A percentile compares a stretch with the other conserved stretches of the same genome.
Conservation (phyloP, 2,797 vertebrate species). For the Argya squamiceps region DNA sequence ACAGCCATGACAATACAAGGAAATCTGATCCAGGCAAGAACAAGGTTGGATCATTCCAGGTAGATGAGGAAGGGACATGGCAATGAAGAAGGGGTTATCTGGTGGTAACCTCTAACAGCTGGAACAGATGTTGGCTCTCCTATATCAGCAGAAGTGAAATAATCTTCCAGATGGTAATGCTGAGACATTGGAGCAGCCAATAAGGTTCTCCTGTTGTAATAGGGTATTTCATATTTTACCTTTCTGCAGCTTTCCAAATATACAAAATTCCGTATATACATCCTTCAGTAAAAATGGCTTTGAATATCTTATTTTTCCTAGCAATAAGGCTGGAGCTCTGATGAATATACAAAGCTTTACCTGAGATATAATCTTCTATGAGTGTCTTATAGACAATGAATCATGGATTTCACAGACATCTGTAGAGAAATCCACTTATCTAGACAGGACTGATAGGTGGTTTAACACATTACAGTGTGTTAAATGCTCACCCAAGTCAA, state of each 20-base stretch:
- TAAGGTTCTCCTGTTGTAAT: background rate
- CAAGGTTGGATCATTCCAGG: background rate
- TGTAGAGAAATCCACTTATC: background rate
- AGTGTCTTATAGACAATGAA: background rate
- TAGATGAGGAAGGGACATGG: background rate
- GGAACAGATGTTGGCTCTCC: background rate
- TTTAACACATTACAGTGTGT: background rate
- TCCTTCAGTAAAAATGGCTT: background rate
- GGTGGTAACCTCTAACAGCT: background rate
- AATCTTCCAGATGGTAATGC: background rate
- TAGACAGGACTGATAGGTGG: background rate
- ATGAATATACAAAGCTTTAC: background rate
- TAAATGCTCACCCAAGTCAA: background rate
- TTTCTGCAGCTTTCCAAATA: background rate
- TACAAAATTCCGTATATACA: background rate
- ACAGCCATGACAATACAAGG: background rate
- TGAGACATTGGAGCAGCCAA: background rate
- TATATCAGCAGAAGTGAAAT: background rate
- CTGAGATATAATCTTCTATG: background rate
- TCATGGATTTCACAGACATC: background rate
- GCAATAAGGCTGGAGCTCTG: background rate
- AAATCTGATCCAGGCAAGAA: background rate
- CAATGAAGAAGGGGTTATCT: rapidly evolving
- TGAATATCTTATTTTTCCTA: background rate
- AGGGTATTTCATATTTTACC: background rate